Conservation (phyloP, 2,797 vertebrate species). For the Etheostoma perlongum region DNA sequence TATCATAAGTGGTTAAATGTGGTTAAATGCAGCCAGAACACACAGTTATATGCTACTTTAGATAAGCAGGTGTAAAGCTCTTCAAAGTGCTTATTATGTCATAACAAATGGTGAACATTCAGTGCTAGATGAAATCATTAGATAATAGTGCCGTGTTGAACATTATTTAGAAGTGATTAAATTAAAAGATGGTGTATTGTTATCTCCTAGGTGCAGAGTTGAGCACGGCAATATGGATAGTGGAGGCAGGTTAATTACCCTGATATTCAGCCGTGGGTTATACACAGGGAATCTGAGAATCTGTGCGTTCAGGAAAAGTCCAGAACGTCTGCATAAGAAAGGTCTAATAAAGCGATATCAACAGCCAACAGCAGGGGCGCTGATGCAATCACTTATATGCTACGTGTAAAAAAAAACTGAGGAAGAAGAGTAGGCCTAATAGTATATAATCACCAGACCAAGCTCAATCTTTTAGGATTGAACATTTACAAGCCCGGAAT, state of each 20-base stretch:
- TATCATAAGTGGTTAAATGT: background rate
- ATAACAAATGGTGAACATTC: background rate
- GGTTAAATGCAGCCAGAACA: background rate
- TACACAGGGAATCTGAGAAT: background rate
- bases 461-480: too few relatives aligned
- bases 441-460: too few relatives aligned
- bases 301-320: too few relatives aligned
- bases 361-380: too few relatives aligned
- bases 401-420: too few relatives aligned
- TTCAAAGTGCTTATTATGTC: background rate
- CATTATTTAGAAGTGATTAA: slow-evolving; percentile 1
- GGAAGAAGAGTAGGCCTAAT: too few relatives aligned
- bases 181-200: slow-evolving; percentile 2
- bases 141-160: background rate
- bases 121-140: background rate
- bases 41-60: background rate
- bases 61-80: background rate
- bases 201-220: slow-evolving; percentile 7
- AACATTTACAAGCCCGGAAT: too few relatives aligned
- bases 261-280: background rate
- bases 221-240: background rate
- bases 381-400: too few relatives aligned
- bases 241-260: too few relatives aligned
- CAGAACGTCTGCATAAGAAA: too few relatives aligned
- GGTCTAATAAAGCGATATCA: too few relatives aligned